Conservation (phyloP, 2,888 invertebrate species). For the Lepidonotus clava region DNA sequence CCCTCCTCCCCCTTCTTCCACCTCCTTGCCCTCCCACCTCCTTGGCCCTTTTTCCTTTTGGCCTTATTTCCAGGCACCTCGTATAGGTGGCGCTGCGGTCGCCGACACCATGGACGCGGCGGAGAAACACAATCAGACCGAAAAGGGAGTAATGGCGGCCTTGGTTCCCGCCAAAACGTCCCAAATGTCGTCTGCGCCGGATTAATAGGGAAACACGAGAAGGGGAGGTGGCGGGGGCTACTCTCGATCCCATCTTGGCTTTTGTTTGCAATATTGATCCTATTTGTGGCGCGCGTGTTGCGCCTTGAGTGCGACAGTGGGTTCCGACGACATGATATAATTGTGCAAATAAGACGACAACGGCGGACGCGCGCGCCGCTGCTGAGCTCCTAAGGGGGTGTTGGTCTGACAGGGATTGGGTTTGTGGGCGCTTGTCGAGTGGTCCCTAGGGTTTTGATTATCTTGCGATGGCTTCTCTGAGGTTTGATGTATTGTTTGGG, state of each 20-base stretch:
- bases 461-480: background rate
- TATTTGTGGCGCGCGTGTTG: background rate
- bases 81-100: background rate
- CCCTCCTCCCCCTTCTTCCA: background rate
- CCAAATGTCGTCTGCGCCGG: constrained; percentile 18
- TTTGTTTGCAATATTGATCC: constrained; percentile 26
- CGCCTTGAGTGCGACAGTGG: background rate
- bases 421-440: background rate
- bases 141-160: background rate
- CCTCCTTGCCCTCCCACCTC: background rate
- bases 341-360: constrained; percentile 8
- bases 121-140: background rate
- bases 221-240: background rate
- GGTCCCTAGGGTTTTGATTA: background rate
- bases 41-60: background rate
- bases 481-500: background rate
- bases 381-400: background rate
- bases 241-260: constrained; percentile 5
- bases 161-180: background rate
- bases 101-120: too few relatives aligned
- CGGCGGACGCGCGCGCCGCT: background rate
- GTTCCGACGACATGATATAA: constrained; percentile 27
- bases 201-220: background rate
- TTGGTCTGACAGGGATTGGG: background rate
- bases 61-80: constrained; percentile 27